These are phyloP conservation scores for Harmothoe impar DNA, from an alignment of 2,888 invertebrate genomes.

Conservation along the genomic window DNA sequence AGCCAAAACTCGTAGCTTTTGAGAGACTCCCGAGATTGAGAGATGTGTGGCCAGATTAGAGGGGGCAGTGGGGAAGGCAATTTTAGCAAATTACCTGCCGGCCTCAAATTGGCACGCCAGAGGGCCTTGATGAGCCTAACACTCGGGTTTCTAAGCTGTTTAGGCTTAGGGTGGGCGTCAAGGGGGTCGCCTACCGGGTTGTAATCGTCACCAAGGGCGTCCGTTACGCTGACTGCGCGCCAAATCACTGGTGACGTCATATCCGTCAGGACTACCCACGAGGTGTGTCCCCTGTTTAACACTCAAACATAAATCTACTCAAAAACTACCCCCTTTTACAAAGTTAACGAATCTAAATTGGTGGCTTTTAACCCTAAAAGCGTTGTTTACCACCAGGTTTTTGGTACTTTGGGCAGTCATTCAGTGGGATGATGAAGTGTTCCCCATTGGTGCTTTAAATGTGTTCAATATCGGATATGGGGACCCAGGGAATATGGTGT, in stretches of 20 bases:
- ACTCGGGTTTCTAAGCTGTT: slow-evolving; percentile 54
- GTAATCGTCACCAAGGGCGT: slow-evolving; percentile 7
- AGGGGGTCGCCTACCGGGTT: not conserved
- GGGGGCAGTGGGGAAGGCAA: slow-evolving; percentile 39
- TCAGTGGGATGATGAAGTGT: not conserved
- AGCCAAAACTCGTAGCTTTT: slow-evolving; percentile 28
- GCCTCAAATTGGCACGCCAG: slow-evolving; percentile 23
- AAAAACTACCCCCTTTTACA: not conserved
- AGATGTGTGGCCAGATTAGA: slow-evolving; percentile 41
- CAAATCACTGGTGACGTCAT: slow-evolving; percentile 45
- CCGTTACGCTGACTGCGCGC: not conserved
- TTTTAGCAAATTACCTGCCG: slow-evolving; percentile 39
- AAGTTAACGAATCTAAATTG: slow-evolving; percentile 20
- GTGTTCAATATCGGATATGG: not conserved
- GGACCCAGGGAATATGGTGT: not conserved
- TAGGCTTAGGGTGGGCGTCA: slow-evolving; percentile 46
- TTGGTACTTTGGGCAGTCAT: no score
- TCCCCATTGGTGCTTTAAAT: not conserved
- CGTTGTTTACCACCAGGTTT: no score
- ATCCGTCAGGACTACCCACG: not conserved
- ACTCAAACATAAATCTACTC: not conserved
- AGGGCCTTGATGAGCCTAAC: slow-evolving; percentile 32
- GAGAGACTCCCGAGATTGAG: slow-evolving; percentile 45
- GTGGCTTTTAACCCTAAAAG: not conserved
- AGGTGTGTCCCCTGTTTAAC: not conserved